Conservation (phyloP, 2,113 vertebrate genomes). For the Thunnus thynnus region DNA sequence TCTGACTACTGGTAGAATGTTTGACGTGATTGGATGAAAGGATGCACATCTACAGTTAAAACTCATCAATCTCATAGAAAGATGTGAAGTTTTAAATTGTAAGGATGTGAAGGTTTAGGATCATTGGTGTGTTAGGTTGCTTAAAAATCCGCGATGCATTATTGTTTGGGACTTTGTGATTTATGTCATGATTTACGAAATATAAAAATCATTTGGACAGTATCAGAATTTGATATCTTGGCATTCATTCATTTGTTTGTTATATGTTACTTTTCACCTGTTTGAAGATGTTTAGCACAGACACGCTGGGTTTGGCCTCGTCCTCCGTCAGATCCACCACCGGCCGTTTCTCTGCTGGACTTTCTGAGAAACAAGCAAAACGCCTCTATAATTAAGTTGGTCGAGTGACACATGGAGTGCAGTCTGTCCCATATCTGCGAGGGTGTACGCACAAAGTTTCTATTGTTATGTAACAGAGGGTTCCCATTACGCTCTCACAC, state of each 20-base stretch:
- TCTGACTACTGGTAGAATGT: background rate
- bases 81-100: background rate
- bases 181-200: no score
- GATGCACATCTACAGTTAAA: no score
- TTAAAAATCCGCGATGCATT: no score
- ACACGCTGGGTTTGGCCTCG: conserved; percentile 55
- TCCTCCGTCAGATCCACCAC: conserved; percentile 73
- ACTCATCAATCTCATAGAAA: background rate
- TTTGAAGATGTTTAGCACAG: conserved; percentile 83
- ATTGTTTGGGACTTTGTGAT: no score
- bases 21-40: no score
- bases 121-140: no score
- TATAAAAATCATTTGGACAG: no score
- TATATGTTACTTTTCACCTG: conserved; percentile 64
- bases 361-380: conserved; percentile 65
- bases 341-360: conserved; percentile 68
- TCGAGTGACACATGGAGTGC: background rate
- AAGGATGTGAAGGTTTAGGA: background rate
- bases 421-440: background rate
- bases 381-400: background rate
- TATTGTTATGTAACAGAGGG: background rate
- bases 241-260: background rate
- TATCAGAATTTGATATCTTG: no score
- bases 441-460: background rate
- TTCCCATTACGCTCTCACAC: background rate